These are phyloP conservation scores for Ciconia maguari DNA, from an alignment of 2,113 vertebrate species.

Conservation along the genomic window DNA sequence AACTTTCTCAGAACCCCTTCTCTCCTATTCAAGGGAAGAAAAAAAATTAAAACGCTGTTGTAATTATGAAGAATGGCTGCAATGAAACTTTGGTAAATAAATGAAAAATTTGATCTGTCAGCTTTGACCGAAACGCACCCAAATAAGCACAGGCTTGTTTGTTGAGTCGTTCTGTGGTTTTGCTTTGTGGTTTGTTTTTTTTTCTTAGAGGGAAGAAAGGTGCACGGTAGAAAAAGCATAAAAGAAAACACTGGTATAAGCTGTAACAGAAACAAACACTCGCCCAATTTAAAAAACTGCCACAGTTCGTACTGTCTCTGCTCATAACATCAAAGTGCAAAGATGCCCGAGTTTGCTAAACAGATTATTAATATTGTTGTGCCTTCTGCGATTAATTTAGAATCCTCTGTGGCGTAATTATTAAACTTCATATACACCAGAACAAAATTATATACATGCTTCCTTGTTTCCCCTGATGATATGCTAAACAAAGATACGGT, in stretches of 20 bases:
- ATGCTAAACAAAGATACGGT: slow-evolving; percentile 47
- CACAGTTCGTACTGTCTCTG: neutral
- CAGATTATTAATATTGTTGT: slow-evolving; percentile 61
- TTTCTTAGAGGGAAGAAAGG: neutral
- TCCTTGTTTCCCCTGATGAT: slow-evolving; percentile 54
- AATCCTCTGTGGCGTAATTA: slow-evolving; percentile 65
- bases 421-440: slow-evolving; percentile 62
- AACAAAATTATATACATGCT: slow-evolving; percentile 55
- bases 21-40: slow-evolving; percentile 9
- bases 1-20: slow-evolving; percentile 56
- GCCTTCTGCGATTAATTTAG: slow-evolving; percentile 66
- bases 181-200: neutral
- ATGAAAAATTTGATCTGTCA: slow-evolving; percentile 11
- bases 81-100: slow-evolving; percentile 48
- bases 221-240: neutral
- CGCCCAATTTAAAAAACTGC: neutral
- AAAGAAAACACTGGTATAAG: slow-evolving; percentile 30
- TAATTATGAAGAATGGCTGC: slow-evolving; percentile 42
- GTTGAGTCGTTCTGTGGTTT: neutral
- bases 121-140: neutral
- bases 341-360: slow-evolving; percentile 55
- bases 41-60: slow-evolving; percentile 14
- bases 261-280: slow-evolving; percentile 38
- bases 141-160: neutral
- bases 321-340: slow-evolving; percentile 49